Base-by-base conservation (phyloP, 2,113 vertebrate species). In the Antechinus stuartii region DNA sequence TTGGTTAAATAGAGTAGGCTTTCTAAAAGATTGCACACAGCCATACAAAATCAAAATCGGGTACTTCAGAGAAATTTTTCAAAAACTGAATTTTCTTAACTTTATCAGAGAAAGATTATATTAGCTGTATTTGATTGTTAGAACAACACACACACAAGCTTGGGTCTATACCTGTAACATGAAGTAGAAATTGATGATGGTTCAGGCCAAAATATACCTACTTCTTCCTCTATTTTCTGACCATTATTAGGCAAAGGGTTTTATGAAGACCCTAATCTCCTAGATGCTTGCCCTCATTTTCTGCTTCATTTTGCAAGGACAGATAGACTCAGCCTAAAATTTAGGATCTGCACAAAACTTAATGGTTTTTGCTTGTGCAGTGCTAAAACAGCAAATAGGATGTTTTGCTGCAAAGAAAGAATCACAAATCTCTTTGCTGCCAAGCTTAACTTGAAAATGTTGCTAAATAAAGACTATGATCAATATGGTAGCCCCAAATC, bases 391-490 rank as follows among this genome's bases (percentile, higher is more conserved):
- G 76, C 90, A 94, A 90, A 97, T 93, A 91, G 23, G n/a, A 97
- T 89, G 89, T 76, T 91, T 97, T 96, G 84, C 94, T 92, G 57
- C 42, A 95, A 76, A 76, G 61, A 68, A 68, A 95, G 95, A 96
- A 92, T 97, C 90, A 91, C 55, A 94, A 35, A 91, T 93, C 90
- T 93, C 90, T 95, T 93, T 91, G 89, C 91, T 96, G 92, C 94
- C 95, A 96, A 94, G 53, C 92, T 84, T 93, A 94, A 96, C 89
- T 96, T 94, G 94, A 96, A 97, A 96, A 94, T 0, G 0, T 94
- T 96, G 84, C 91, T 94, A 96, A 97, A 94, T 95, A 96, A 97
- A 97, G 91, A 93, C 25, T 90, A 2, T 54, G 55, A 94, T 97
- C 96, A 93, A 84, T 96, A 94, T 89, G 35, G 56, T 94, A 96